Conservation (phyloP, 2,888 invertebrate species). For the Ornithoptera priamus region DNA sequence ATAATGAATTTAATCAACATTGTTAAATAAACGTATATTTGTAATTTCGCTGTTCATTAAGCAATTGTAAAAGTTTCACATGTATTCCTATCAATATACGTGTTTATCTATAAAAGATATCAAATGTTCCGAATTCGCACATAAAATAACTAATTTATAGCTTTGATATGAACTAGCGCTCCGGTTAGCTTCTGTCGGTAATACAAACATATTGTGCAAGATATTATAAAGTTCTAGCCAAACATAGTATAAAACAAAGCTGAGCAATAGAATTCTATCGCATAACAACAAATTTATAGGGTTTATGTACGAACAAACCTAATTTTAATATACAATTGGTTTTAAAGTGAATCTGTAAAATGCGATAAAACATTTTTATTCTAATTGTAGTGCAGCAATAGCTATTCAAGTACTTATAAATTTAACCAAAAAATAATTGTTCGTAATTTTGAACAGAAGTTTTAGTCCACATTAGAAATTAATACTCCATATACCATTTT, state of each 20-base stretch:
- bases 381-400: neutral
- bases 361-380: neutral
- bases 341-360: constrained; percentile 4
- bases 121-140: constrained; percentile 35
- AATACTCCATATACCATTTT: too few relatives aligned
- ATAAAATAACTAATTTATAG: constrained; percentile 35
- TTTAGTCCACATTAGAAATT: too few relatives aligned
- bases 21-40: neutral
- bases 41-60: neutral
- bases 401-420: too few relatives aligned
- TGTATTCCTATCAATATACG: neutral
- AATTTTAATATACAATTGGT: neutral
- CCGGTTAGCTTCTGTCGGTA: constrained; percentile 8
- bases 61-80: neutral
- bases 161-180: constrained; percentile 23
- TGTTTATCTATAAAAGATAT: constrained; percentile 29
- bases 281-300: constrained; percentile 9
- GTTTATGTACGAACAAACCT: neutral
- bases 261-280: neutral
- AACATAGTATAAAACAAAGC: neutral
- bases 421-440: too few relatives aligned
- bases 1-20: too few relatives aligned
- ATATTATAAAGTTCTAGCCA: constrained; percentile 7
- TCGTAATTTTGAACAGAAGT: too few relatives aligned
- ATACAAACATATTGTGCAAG: constrained; percentile 17